Conservation (phyloP, 2,797 vertebrate species). For the Helarctos malayanus region DNA sequence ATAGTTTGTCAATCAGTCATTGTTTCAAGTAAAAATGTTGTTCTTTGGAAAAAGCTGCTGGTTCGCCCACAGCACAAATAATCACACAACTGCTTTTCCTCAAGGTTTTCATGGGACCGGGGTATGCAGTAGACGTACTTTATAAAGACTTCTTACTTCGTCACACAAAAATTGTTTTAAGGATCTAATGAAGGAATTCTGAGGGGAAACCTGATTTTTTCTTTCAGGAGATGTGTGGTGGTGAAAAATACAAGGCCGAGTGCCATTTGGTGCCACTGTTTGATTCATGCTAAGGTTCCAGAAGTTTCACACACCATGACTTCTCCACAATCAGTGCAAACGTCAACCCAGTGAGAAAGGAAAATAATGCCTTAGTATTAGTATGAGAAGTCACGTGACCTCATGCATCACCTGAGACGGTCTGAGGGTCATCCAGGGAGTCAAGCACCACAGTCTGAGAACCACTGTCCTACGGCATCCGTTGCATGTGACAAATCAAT, state of each 20-base stretch:
- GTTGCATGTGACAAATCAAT: neutral
- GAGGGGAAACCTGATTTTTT: neutral
- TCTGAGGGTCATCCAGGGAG: neutral
- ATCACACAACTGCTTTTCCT: neutral
- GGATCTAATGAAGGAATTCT: conserved; percentile 22
- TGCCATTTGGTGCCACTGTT: neutral
- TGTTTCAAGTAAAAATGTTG: neutral
- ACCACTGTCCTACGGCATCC: neutral
- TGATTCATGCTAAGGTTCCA: neutral
- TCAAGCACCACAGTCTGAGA: neutral
- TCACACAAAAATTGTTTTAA: neutral
- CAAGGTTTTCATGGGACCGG: neutral
- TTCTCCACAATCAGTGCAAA: neutral
- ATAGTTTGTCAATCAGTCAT: neutral
- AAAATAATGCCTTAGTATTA: neutral
- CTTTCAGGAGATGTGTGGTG: neutral
- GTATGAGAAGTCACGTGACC: neutral
- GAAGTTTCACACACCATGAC: neutral
- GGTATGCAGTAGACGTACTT: neutral
- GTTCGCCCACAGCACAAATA: neutral
- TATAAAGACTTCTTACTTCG: neutral
- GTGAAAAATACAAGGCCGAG: neutral
- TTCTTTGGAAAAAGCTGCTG: neutral
- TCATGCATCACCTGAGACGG: neutral
- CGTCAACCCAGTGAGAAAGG: neutral